Evolutionary conservation across 1,140 invertebrate genomes (phyloP).

Genomic region (Chironomus tepperi): DNA sequence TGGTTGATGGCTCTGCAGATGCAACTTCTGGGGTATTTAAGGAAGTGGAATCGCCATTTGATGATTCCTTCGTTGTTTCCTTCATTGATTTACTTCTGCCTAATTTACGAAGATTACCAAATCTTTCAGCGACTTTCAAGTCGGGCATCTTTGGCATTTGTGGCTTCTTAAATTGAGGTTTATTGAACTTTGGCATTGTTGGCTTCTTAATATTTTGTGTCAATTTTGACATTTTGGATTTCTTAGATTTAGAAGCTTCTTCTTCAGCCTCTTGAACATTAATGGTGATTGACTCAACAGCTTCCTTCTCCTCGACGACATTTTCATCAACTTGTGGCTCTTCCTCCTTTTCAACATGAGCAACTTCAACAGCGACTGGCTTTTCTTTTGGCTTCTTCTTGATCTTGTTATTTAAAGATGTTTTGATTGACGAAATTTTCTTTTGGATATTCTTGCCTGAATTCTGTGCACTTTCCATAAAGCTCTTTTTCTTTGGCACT

Average conservation of each 20-base stretch:
- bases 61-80: constrained; percentile 30
- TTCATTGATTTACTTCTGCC: constrained; percentile 38
- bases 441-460: constrained; percentile 45
- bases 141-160: constrained; percentile 50
- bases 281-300: constrained; percentile 25
- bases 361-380: constrained; percentile 10
- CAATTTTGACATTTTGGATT: constrained; percentile 49
- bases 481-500: constrained; percentile 41
- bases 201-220: constrained; percentile 27
- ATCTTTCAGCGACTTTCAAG: constrained; percentile 52
- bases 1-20: constrained; percentile 34
- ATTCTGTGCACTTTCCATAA: constrained; percentile 44
- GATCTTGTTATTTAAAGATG: constrained; percentile 44
- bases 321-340: constrained; percentile 18
- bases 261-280: not conserved
- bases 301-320: constrained; percentile 24
- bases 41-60: not conserved
- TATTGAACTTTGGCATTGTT: constrained; percentile 40
- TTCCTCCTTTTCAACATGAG: constrained; percentile 26
- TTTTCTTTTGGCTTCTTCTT: constrained; percentile 43
- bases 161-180: constrained; percentile 31
- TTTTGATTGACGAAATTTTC: constrained; percentile 50
- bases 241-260: constrained; percentile 45
- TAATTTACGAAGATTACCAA: constrained; percentile 33
- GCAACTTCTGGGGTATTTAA: constrained; percentile 25